Base-by-base conservation (phyloP, 2,113 vertebrate species). In the Hyaena hyaena region DNA sequence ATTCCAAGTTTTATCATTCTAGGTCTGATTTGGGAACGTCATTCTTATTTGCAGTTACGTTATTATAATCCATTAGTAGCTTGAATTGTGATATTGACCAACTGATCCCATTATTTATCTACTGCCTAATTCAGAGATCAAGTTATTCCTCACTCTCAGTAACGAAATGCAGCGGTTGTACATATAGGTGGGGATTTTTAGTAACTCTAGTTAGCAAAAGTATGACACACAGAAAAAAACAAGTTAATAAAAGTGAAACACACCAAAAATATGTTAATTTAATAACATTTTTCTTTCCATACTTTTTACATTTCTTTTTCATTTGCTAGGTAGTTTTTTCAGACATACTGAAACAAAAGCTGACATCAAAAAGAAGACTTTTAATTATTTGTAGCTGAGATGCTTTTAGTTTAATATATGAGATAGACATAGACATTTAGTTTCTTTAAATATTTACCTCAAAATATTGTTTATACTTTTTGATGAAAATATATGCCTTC, bases 41-140 rank as follows among this genome's bases (percentile, higher is more conserved):
- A 95, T 95, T 98, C 94, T 97, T 98, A 97, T 98, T 98, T 98
- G 98, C 84, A 97, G 92, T 97, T 48, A 95, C 88, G 90, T 73
- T 88, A 43, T 82, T 66, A 17, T 33, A 50, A 5, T 81, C n/a
- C n/a, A 73, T 89, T 39, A 65, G n/a, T 90, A 94, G 93, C 71
- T 80, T 97, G 88, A 97, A 98, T 98, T 96, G 48, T 97, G 96
- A 97, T 97, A 88, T 45, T 93, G 92, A 97, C 94, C 97, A 97
- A 82, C 90, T 97, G 96, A 98, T 97, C 97, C 97, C 92, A 96
- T 80, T 11, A 69, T 96, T 98, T 53, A 73, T 61, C 39, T 81
- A 63, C 19, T 68, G 24, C 45, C 55, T 50, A 74, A 15, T 45
- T 4, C 61, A 96, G 89, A 96, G 35, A 50, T 79, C 35, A 31